A percentile compares a stretch with the other conserved stretches of the same genome.
Evolutionary conservation across 1,140 invertebrate genomes (phyloP).

Genomic region (Pinna nobilis): DNA sequence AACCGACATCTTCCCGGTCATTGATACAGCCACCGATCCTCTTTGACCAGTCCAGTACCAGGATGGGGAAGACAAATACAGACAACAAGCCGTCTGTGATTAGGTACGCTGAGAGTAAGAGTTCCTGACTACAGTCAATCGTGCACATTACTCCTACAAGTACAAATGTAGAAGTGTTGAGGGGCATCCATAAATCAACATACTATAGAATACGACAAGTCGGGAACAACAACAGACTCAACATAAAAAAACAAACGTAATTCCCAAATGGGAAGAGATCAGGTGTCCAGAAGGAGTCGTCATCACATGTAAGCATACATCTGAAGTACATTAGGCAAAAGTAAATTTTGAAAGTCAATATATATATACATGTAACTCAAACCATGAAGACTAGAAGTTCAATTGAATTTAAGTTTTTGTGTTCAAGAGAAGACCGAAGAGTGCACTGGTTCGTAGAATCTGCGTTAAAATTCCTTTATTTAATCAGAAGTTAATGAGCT

Average conservation of each 20-base stretch:
- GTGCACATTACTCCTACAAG: constrained; percentile 15
- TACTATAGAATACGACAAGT: too few relatives aligned
- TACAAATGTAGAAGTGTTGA: neutral
- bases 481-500: too few relatives aligned
- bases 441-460: too few relatives aligned
- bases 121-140: constrained; percentile 11
- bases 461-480: too few relatives aligned
- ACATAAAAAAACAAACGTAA: too few relatives aligned
- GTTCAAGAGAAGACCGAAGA: too few relatives aligned
- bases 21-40: constrained; percentile 26
- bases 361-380: neutral
- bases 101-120: constrained; percentile 18
- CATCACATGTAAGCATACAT: too few relatives aligned
- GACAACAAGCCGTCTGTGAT: constrained; percentile 20
- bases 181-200: neutral
- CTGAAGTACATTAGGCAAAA: too few relatives aligned
- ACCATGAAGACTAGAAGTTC: neutral
- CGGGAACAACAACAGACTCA: too few relatives aligned
- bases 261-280: too few relatives aligned
- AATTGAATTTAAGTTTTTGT: too few relatives aligned
- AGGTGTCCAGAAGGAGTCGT: too few relatives aligned
- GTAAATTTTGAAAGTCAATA: neutral
- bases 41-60: constrained; percentile 30
- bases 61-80: constrained; percentile 33
- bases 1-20: constrained; percentile 10